Evolutionary conservation across 2,113 vertebrate species (phyloP).

Genomic region (Steatornis caripensis): DNA sequence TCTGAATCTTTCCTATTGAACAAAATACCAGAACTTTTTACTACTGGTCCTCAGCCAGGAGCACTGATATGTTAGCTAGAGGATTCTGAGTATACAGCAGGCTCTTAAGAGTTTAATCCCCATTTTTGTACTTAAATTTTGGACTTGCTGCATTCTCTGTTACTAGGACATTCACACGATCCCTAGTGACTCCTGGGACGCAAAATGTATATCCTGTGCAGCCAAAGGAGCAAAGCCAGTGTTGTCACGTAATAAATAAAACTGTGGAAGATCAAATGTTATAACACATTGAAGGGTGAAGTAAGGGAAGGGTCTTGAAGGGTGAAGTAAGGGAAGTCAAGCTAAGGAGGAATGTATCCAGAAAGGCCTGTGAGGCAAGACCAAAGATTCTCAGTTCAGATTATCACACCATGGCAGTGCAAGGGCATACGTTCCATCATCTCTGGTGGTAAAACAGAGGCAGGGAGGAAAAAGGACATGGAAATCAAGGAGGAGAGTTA

Average conservation of each 20-base stretch:
- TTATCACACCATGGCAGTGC: not conserved
- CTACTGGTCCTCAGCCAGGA: not conserved
- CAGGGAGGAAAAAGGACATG: not conserved
- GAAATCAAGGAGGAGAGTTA: not conserved
- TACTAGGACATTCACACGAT: constrained; percentile 37
- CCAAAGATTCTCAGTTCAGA: not conserved
- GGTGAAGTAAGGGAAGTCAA: not conserved
- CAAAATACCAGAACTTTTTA: not conserved
- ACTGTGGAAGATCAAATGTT: constrained; percentile 22
- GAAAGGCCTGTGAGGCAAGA: not conserved
- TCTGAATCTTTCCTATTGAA: not conserved
- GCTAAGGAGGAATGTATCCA: not conserved
- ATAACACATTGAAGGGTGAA: not conserved
- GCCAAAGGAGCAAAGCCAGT: constrained; percentile 36
- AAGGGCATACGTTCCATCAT: not conserved
- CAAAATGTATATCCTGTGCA: constrained; percentile 13
- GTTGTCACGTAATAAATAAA: constrained; percentile 52
- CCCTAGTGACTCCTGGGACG: constrained; percentile 15
- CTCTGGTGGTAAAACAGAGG: not conserved
- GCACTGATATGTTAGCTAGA: not conserved
- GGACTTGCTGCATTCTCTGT: not conserved
- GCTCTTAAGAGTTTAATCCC: not conserved
- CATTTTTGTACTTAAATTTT: not conserved
- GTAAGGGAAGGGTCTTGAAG: constrained; percentile 5
- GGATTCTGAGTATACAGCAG: not conserved